Percentiles rank a stretch among this genome's conserved stretches.
phyloP scores from a whole-genome alignment of 2,113 vertebrate species.

The Nycticryphes semicollaris region DNA sequence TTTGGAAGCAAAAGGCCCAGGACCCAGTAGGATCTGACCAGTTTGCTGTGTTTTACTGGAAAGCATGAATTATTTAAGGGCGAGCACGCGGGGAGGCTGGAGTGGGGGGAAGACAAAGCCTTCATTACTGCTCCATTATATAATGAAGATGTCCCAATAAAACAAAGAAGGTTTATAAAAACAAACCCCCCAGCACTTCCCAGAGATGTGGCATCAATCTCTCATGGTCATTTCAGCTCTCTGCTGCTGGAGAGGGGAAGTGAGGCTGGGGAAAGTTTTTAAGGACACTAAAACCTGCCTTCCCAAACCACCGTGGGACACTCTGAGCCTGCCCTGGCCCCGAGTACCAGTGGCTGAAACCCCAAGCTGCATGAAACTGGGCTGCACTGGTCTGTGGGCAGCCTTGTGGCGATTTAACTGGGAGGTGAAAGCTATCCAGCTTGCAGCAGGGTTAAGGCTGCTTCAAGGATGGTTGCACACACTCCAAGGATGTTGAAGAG shows the following conservation, averaged over 20 bases:
- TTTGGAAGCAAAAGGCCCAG: neutral
- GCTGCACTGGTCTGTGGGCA: neutral
- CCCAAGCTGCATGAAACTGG: neutral
- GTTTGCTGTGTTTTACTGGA: conserved; percentile 63
- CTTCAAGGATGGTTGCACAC: neutral
- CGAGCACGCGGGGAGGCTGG: rapidly evolving
- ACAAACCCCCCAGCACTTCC: neutral
- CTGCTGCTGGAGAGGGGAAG: neutral
- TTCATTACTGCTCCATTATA: conserved; percentile 74
- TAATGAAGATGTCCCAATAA: conserved; percentile 69
- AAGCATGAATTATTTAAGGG: conserved; percentile 77
- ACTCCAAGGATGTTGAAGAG: rapidly evolving
- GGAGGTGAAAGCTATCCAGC: neutral
- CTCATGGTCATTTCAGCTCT: neutral
- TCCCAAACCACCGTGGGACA: rapidly evolving
- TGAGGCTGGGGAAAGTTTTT: neutral
- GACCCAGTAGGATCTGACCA: neutral
- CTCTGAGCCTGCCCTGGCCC: neutral
- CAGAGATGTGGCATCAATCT: neutral
- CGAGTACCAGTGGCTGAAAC: neutral
- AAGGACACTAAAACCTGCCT: neutral
- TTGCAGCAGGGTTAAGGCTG: neutral
- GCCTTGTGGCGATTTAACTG: neutral
- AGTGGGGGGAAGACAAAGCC: neutral
- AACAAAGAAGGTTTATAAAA: conserved; percentile 57